Base-by-base conservation (phyloP, 2,797 vertebrate species). In the Chrosomus eos region DNA sequence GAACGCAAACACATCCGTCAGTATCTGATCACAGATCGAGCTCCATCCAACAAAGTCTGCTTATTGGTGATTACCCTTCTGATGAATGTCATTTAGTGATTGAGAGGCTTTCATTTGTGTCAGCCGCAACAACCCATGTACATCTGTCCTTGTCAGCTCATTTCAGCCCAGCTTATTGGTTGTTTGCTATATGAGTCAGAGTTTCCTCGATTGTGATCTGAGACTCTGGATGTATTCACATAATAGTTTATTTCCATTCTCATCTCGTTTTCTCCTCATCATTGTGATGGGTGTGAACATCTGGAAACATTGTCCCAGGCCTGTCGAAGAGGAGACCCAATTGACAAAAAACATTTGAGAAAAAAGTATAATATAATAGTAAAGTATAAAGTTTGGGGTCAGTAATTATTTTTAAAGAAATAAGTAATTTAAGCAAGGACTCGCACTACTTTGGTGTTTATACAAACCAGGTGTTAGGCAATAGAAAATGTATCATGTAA, bases 1-100 rank as follows among this genome's bases (percentile, higher is more conserved):
- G 91, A 94, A 92, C 87, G 88, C 88, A 33, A 80, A 84, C 88
- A 90, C 91, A 73, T 85, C 90, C 85, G 89, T 90, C 86, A 80
- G 84, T 87, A 88, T 91, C 90, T 68, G 88, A 91, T 84, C 82
- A 79, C 62, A 43, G 58, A 31, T 31, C 38, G 14, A 80, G 68
- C 43, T 83, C 55, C 85, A 66, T 84, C 19, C 28, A 48, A 67
- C 76, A 83, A 62, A 79, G 55, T 84, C 67, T 55, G 13, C 53
- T 81, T 76, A 58, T 77, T 51, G 64, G 48, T 60, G 36, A 73
- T 83, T 40, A 26, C 13, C 75, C 53, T 68, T 79, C 68, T 45
- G 26, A 73, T 48, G 71, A 70, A 78, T 81, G 77, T 80, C 73
- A 51, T 71, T 80, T 60, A 43, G 58, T 72, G 81, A 84, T 64